These are phyloP conservation scores for Dromius quadrimaculatus DNA, from an alignment of 2,888 invertebrate genomes.

Conservation along the genomic window DNA sequence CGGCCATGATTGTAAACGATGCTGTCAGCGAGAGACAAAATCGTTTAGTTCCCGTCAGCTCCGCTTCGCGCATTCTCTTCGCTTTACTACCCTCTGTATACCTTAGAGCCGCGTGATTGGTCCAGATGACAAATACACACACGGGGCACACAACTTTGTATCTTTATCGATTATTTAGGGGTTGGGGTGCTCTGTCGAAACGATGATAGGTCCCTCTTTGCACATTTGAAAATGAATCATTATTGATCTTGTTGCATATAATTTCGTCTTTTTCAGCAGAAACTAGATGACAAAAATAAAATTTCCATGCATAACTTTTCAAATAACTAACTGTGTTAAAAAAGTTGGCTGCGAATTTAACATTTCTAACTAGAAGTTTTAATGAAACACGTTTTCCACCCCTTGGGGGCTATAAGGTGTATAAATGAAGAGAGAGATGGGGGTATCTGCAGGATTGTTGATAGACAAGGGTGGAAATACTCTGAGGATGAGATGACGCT, in stretches of 20 bases:
- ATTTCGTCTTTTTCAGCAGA: too few relatives aligned
- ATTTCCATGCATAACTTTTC: slow-evolving; percentile 40
- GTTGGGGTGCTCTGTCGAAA: background rate
- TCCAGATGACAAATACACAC: slow-evolving; percentile 47
- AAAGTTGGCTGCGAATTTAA: slow-evolving; percentile 50
- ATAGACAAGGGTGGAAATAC: background rate
- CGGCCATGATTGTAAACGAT: slow-evolving; percentile 46
- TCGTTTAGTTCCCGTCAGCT: background rate
- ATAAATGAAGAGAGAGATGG: slow-evolving; percentile 36
- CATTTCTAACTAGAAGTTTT: slow-evolving; percentile 48
- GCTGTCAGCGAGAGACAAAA: slow-evolving; percentile 18
- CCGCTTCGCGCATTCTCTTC: background rate
- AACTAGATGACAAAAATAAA: too few relatives aligned
- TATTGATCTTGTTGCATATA: too few relatives aligned
- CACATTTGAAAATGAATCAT: background rate
- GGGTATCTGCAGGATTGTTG: background rate
- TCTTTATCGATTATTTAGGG: slow-evolving; percentile 38
- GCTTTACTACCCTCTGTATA: background rate
- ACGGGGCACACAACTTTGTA: background rate
- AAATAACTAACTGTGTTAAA: slow-evolving; percentile 47
- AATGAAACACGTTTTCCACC: slow-evolving; percentile 43
- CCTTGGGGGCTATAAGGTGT: slow-evolving; percentile 39
- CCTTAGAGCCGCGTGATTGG: slow-evolving; percentile 39
- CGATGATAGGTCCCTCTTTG: background rate
- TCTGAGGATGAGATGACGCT: too few relatives aligned